A percentile compares a stretch with the other conserved stretches of the same genome.
These are phyloP conservation scores for Nemotelus nigrinus DNA, from an alignment of 2,888 invertebrate species.

Conservation along the genomic window DNA sequence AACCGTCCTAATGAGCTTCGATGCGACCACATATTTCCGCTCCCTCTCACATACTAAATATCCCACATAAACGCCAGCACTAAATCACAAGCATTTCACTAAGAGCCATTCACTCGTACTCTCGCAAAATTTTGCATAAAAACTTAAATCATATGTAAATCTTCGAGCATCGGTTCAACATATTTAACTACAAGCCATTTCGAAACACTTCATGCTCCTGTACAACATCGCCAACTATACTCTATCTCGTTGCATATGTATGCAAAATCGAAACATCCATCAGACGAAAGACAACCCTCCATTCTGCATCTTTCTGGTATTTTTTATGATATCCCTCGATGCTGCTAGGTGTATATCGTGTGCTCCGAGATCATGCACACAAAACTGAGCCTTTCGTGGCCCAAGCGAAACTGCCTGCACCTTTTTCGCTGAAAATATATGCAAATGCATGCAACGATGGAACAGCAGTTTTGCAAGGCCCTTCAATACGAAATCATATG, in stretches of 20 bases:
- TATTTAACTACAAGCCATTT: conserved; percentile 26
- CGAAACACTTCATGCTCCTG: not conserved
- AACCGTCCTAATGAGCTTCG: conserved; percentile 24
- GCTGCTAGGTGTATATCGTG: not conserved
- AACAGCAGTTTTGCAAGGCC: conserved; percentile 15
- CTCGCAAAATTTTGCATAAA: conserved; percentile 23
- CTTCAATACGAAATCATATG: not conserved
- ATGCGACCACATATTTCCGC: not conserved
- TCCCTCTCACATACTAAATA: not conserved
- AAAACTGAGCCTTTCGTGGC: not conserved
- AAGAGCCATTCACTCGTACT: conserved; percentile 26
- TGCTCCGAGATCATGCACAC: conserved; percentile 25
- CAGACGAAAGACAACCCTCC: conserved; percentile 15
- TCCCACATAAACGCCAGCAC: conserved; percentile 22
- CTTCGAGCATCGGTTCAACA: conserved; percentile 32
- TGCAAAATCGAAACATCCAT: not conserved
- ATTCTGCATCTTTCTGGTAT: not conserved
- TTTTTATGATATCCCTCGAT: not conserved
- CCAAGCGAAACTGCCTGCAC: not conserved
- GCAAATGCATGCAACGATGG: conserved; percentile 31
- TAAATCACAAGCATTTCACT: conserved; percentile 38
- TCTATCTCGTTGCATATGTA: not conserved
- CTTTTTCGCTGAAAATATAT: conserved; percentile 25
- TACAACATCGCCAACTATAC: conserved; percentile 4
- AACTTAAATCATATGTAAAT: conserved; percentile 40